These are phyloP conservation scores for Bos indicus DNA, from an alignment of 2,113 vertebrate genomes.

Conservation along the genomic window DNA sequence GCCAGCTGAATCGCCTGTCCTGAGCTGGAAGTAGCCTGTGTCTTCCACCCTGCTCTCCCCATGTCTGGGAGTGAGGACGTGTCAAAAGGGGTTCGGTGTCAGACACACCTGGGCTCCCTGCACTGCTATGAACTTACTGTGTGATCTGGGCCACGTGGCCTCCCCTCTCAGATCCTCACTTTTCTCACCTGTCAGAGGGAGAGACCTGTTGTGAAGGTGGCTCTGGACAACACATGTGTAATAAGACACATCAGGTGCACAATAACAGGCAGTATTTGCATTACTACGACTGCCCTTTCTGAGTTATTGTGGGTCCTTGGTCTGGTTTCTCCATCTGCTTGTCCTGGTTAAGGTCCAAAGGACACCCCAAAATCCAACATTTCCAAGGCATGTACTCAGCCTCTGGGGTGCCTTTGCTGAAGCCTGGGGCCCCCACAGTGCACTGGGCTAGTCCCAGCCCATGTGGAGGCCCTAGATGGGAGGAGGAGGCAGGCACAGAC, in stretches of 20 bases:
- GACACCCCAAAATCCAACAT: neutral
- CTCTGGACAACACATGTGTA: neutral
- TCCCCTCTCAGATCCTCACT: neutral
- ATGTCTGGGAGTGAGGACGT: accelerated
- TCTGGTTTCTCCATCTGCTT: neutral
- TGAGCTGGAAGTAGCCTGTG: neutral
- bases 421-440: neutral
- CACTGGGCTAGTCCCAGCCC: neutral
- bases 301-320: neutral
- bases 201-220: neutral
- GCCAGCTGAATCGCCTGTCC: neutral
- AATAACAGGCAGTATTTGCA: neutral
- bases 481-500: neutral
- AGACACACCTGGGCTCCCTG: neutral
- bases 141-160: no score
- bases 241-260: neutral
- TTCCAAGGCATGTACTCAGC: neutral
- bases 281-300: neutral
- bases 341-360: neutral
- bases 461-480: neutral
- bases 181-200: neutral
- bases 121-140: neutral
- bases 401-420: neutral
- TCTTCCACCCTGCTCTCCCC: accelerated
- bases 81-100: neutral